Base-by-base conservation (phyloP, 2,113 vertebrate genomes). In the Nothoprocta perdicaria region DNA sequence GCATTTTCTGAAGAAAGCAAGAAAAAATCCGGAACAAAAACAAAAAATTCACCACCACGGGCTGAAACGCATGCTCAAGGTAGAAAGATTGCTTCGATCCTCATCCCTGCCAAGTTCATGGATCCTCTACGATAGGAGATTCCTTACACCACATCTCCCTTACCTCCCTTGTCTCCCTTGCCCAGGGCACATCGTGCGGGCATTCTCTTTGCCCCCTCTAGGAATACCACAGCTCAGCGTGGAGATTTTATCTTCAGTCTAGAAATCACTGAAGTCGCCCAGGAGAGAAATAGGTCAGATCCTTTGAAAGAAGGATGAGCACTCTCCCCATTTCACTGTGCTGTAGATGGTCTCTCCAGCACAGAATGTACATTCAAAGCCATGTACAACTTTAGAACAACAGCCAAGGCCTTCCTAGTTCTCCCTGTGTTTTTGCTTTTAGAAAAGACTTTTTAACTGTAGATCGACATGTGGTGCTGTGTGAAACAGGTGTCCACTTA, bases 191-290 rank as follows among this genome's bases (percentile, higher is more conserved):
- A 26, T 7, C 1, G 0, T 6, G 38, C 27, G 11, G 33, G 14
- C 5, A 14, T 12, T 12, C 24, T 27, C 55, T 69, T 60, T 61
- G 3, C 35, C 69, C 31, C 6, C 31, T 45, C 21, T 2, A 2
- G 2, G 2, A 71, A 19, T 2, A 66, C 57, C 18, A 73, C 31
- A 35, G 4, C 7, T 23, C 17, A 38, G 26, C 0, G 0, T 9
- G 27, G 38, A 61, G 17, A 27, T 60, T 60, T 53, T 60, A 60
- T 21, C 43, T 78, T 66, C 67, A 74, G 60, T 19, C 48, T 38
- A 35, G 40, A 58, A 80, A 58, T 29, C 31, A 52, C 35, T 48
- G 26, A 50, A 40, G 5, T 5, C 21, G 12, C 6, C 72, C 23
- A 29, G n/a, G n/a, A 76, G 14, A 41, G 22, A 71, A 22, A 4